phyloP scores from a whole-genome alignment of 2,797 vertebrate species.

The Phaenicophaeus curvirostris region DNA sequence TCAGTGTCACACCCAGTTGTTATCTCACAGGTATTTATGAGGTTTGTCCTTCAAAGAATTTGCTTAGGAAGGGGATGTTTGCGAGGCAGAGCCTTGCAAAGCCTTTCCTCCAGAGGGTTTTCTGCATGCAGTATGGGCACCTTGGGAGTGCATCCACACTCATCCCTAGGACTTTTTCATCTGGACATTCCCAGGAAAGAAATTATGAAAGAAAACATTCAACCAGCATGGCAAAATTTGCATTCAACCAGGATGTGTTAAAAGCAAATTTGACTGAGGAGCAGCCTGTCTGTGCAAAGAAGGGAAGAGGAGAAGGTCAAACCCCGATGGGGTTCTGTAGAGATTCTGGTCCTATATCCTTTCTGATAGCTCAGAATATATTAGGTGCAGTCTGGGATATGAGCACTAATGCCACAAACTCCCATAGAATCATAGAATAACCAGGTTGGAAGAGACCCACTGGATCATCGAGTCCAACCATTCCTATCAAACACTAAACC shows the following conservation, averaged over 20 bases:
- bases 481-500: too few species aligned
- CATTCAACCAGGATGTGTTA: neutral
- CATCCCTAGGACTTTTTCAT: neutral
- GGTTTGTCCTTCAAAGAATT: neutral
- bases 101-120: neutral
- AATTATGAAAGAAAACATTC: neutral
- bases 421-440: too few species aligned
- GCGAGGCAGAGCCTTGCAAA: neutral
- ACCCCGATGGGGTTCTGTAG: neutral
- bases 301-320: neutral
- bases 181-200: neutral
- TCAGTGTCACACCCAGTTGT: neutral
- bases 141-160: neutral
- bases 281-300: neutral
- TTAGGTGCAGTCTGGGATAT: neutral
- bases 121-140: neutral
- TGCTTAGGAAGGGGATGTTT: neutral
- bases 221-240: neutral
- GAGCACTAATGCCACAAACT: accelerated
- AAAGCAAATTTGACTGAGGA: neutral
- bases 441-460: too few species aligned
- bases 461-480: too few species aligned
- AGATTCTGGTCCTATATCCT: neutral
- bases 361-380: neutral
- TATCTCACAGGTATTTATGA: neutral